These are phyloP conservation scores for Phylloscopus trochilus DNA, from an alignment of 2,113 vertebrate genomes.

Conservation along the genomic window DNA sequence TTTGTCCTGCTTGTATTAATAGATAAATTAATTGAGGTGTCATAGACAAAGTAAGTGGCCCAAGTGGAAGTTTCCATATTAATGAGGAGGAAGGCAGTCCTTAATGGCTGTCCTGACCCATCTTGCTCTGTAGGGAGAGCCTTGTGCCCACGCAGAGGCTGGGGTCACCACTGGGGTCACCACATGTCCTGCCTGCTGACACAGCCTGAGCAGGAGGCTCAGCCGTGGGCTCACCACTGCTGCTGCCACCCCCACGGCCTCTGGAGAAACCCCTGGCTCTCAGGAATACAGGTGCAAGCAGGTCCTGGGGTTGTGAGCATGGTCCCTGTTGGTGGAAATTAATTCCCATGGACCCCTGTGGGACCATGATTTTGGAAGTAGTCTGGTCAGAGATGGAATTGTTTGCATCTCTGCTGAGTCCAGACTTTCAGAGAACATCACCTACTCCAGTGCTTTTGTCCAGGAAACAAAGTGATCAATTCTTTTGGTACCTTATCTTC, in stretches of 20 bases:
- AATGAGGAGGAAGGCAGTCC: not conserved
- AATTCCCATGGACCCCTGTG: not conserved
- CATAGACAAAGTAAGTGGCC: not conserved
- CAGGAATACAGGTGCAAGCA: not conserved
- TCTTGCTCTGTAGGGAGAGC: not conserved
- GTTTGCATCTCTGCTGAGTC: not conserved
- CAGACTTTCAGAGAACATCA: not conserved
- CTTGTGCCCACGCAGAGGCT: not conserved
- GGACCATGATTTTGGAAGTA: not conserved
- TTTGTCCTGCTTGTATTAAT: not conserved
- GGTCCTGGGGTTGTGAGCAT: not conserved
- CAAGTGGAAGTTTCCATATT: not conserved
- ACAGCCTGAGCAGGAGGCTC: not conserved
- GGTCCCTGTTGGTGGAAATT: accelerated
- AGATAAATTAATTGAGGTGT: not conserved
- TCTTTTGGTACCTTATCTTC: not conserved
- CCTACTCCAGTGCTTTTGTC: not conserved
- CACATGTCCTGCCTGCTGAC: not conserved
- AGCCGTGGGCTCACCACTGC: accelerated
- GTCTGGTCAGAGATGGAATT: not conserved
- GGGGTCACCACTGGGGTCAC: not conserved
- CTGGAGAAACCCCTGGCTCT: not conserved
- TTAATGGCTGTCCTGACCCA: not conserved
- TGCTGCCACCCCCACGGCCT: accelerated
- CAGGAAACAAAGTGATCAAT: not conserved